These are phyloP conservation scores for Fukomys damarensis DNA, from an alignment of 2,113 vertebrate genomes.

Conservation along the genomic window DNA sequence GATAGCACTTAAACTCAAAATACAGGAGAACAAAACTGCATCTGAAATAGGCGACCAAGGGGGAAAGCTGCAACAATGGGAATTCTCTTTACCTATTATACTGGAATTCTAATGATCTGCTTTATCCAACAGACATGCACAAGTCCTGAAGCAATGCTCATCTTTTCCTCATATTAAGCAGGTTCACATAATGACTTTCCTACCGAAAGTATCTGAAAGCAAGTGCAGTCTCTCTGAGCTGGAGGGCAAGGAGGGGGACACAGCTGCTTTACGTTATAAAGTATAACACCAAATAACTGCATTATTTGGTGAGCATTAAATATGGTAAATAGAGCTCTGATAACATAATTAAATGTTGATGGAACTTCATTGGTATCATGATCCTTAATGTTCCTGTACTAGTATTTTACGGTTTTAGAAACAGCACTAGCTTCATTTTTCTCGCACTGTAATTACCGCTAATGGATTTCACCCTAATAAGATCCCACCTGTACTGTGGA, in stretches of 20 bases:
- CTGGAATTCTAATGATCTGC: not conserved
- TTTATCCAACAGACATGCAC: not conserved
- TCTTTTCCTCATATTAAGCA: not conserved
- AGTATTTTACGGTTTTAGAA: not conserved
- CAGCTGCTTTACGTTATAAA: slow-evolving; percentile 28
- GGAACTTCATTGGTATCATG: not conserved
- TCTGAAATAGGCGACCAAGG: not conserved
- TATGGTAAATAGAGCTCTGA: not conserved
- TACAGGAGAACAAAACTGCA: not conserved
- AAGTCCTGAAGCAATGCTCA: not conserved
- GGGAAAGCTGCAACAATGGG: not conserved
- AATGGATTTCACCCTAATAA: slow-evolving; percentile 40
- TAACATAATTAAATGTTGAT: slow-evolving; percentile 51
- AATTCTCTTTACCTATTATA: not conserved
- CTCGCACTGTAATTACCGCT: slow-evolving; percentile 43
- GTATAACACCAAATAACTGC: not conserved
- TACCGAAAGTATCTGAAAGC: not conserved
- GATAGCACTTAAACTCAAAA: not conserved
- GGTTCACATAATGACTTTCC: not conserved
- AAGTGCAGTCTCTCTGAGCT: not conserved
- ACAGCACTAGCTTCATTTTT: slow-evolving; percentile 17
- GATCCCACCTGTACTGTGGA: slow-evolving; percentile 70
- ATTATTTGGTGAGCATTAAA: slow-evolving; percentile 30
- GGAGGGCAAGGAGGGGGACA: not conserved
- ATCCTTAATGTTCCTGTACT: not conserved